Percentiles rank a stretch among this genome's conserved stretches.
phyloP scores from a whole-genome alignment of 1,140 invertebrate genomes.

The Diuraphis noxia region DNA sequence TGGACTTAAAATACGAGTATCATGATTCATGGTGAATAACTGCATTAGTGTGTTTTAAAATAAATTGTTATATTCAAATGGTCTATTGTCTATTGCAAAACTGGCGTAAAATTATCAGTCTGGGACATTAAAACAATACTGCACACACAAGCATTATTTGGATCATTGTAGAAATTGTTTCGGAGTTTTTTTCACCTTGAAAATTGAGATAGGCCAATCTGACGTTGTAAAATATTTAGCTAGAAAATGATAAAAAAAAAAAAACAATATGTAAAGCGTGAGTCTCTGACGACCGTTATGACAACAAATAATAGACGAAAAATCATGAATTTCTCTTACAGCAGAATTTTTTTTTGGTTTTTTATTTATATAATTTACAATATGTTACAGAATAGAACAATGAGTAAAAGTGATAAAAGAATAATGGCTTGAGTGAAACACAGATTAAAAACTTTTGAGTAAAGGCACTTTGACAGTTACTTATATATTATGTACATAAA shows the following conservation, averaged over 20 bases:
- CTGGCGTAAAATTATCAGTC: neutral
- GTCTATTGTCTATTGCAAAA: neutral
- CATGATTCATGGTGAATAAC: neutral
- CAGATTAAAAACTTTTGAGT: no score
- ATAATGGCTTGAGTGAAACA: no score
- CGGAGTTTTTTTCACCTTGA: neutral
- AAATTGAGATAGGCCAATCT: neutral
- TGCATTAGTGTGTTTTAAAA: neutral
- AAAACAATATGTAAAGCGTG: neutral
- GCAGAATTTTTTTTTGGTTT: no score
- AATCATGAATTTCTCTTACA: neutral
- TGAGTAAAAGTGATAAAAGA: no score
- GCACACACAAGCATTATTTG: neutral
- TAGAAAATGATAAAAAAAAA: neutral
- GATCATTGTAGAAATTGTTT: neutral
- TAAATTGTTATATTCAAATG: neutral
- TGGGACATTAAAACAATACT: neutral
- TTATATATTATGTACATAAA: no score
- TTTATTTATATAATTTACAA: no score
- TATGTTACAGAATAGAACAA: no score
- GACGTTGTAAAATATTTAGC: neutral
- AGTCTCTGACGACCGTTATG: neutral
- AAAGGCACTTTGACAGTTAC: no score
- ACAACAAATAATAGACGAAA: neutral
- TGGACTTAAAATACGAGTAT: neutral